Base-by-base conservation (phyloP, 2,113 vertebrate genomes). In the Castor canadensis region DNA sequence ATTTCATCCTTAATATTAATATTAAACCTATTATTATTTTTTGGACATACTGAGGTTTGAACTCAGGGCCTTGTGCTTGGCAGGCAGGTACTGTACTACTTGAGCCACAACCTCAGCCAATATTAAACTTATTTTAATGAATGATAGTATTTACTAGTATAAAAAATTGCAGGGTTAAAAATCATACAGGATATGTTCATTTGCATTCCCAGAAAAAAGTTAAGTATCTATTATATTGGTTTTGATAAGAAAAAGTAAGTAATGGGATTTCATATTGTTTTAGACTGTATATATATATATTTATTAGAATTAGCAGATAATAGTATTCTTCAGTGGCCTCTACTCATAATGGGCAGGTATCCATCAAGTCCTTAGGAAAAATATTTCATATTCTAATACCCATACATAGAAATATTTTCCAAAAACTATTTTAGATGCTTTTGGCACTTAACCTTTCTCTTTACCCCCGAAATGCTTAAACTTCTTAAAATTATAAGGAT, bases 1-100 rank as follows among this genome's bases (percentile, higher is more conserved):
- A 84, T 84, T 83, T 89, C 73, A 94, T 77, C 45, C 17, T 87
- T 83, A 80, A 17, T 86, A 60, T 92, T 79, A 87, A 26, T 87
- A 77, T 66, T 86, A n/a, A n/a, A n/a, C n/a, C n/a, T n/a, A n/a
- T n/a, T n/a, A n/a, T n/a, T n/a, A n/a, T n/a, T n/a, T n/a, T n/a
- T n/a, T n/a, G n/a, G n/a, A n/a, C n/a, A n/a, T n/a, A n/a, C n/a
- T n/a, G n/a, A n/a, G n/a, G n/a, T n/a, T n/a, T n/a, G n/a, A n/a
- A n/a, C n/a, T n/a, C n/a, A n/a, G n/a, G n/a, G n/a, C n/a, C n/a
- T n/a, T n/a, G n/a, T n/a, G n/a, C n/a, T n/a, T n/a, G n/a, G n/a
- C n/a, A n/a, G n/a, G n/a, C n/a, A n/a, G n/a, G n/a, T n/a, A n/a
- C n/a, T n/a, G n/a, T n/a, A n/a, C n/a, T n/a, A n/a, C n/a, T n/a